A percentile compares a stretch with the other conserved stretches of the same genome.
phyloP scores from a whole-genome alignment of 1,140 invertebrate species.

The Hylaeus anthracinus region DNA sequence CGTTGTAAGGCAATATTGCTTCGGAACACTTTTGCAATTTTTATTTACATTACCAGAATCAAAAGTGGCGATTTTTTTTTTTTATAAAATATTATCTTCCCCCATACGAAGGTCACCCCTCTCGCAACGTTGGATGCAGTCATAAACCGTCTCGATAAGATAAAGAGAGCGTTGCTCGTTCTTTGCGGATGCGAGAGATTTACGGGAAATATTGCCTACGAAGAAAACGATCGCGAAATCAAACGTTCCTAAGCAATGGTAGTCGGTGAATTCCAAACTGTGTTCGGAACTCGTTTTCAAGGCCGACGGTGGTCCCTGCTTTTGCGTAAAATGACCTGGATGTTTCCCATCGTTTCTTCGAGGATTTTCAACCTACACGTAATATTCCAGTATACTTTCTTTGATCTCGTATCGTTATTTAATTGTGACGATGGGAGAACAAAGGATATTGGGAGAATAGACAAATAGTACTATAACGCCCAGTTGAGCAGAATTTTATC shows the following conservation, averaged over 20 bases:
- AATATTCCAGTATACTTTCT: background rate
- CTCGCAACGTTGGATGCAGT: background rate
- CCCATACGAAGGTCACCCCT: background rate
- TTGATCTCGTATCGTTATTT: background rate
- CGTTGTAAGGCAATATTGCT: too few relatives aligned
- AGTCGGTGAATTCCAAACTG: background rate
- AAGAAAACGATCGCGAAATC: background rate
- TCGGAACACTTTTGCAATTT: too few relatives aligned
- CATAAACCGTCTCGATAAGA: background rate
- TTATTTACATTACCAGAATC: too few relatives aligned
- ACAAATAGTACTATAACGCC: too few relatives aligned
- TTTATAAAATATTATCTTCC: background rate
- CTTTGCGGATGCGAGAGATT: background rate
- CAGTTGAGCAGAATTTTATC: too few relatives aligned
- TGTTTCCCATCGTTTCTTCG: background rate
- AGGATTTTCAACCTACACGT: background rate
- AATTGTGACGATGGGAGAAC: too few relatives aligned
- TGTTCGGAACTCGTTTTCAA: conserved; percentile 58
- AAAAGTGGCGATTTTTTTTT: background rate
- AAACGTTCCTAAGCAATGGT: background rate
- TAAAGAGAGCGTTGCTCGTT: background rate
- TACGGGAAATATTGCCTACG: background rate
- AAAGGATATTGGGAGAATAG: too few relatives aligned
- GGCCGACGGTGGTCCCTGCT: conserved; percentile 21
- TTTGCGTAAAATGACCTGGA: conserved; percentile 28